A percentile compares a stretch with the other conserved stretches of the same genome.
These are phyloP conservation scores for Spinus pinus DNA, from an alignment of 2,797 vertebrate genomes.

Conservation along the genomic window DNA sequence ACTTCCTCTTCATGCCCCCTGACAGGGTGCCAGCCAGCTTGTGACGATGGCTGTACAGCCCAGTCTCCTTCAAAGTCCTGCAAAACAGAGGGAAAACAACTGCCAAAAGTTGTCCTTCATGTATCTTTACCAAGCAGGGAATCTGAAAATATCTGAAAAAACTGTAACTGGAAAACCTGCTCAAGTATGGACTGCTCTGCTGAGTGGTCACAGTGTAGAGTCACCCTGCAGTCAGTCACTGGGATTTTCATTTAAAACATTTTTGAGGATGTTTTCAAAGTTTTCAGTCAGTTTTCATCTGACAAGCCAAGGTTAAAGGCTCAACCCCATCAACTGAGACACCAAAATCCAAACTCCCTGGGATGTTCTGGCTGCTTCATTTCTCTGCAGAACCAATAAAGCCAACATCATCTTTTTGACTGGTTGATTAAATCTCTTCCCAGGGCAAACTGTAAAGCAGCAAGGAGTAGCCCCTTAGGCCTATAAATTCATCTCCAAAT, in stretches of 20 bases:
- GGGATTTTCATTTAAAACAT: not conserved
- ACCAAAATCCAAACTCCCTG: slow-evolving; percentile 17
- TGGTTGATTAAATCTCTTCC: slow-evolving; percentile 34
- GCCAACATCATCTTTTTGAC: slow-evolving; percentile 23
- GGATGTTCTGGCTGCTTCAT: slow-evolving; percentile 15
- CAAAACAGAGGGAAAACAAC: slow-evolving; percentile 41
- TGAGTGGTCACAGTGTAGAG: not conserved
- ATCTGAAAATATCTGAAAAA: not conserved
- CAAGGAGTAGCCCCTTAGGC: not conserved
- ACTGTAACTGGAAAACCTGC: not conserved
- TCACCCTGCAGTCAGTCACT: not conserved
- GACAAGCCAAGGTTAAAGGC: slow-evolving; percentile 48
- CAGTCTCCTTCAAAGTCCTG: slow-evolving; percentile 92
- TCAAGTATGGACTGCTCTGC: not conserved
- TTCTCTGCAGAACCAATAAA: slow-evolving; percentile 35
- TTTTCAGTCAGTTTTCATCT: not conserved
- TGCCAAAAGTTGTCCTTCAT: not conserved
- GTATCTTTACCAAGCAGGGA: not conserved
- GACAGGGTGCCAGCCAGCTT: slow-evolving; percentile 91
- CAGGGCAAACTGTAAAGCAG: not conserved
- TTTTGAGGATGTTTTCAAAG: slow-evolving; percentile 21
- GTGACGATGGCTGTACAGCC: slow-evolving; percentile 90
- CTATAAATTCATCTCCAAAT: slow-evolving; percentile 12
- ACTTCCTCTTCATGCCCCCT: slow-evolving; percentile 96
- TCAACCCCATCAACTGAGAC: not conserved